phyloP scores from a whole-genome alignment of 2,113 vertebrate genomes.

The Cromileptes altivelis region DNA sequence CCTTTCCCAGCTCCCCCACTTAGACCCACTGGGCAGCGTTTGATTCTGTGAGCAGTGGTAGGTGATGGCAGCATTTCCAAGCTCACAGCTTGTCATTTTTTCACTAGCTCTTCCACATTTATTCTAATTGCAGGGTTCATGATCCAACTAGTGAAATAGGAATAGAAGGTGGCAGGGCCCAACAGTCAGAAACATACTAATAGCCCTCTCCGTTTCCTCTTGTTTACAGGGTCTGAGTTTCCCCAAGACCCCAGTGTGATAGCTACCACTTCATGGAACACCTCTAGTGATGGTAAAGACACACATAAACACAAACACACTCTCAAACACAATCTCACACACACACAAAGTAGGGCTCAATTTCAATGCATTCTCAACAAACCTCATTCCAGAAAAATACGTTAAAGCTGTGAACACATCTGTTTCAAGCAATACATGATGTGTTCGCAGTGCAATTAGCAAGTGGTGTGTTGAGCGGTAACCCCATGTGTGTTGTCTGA shows the following conservation, averaged over 20 bases:
- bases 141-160: not conserved
- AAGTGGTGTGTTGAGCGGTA: not conserved
- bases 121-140: not conserved
- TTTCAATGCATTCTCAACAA: conserved; percentile 3
- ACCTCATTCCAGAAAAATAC: not conserved
- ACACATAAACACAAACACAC: conserved; percentile 22
- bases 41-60: not conserved
- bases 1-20: not conserved
- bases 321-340: not conserved
- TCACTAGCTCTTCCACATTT: not conserved
- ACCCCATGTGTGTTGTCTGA: conserved; percentile 8
- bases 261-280: conserved; percentile 91
- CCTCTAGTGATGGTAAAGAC: conserved; percentile 89
- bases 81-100: not conserved
- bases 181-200: conserved; percentile 25
- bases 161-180: not conserved
- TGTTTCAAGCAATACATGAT: conserved; percentile 6
- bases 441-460: conserved; percentile 16
- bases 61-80: not conserved
- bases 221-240: conserved; percentile 88
- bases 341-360: not conserved
- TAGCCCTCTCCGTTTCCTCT: conserved; percentile 52
- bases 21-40: not conserved
- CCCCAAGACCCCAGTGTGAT: conserved; percentile 87
- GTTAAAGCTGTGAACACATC: conserved; percentile 20